Evolutionary conservation across 2,113 vertebrate species (phyloP).

Genomic region (Noturus placidus): DNA sequence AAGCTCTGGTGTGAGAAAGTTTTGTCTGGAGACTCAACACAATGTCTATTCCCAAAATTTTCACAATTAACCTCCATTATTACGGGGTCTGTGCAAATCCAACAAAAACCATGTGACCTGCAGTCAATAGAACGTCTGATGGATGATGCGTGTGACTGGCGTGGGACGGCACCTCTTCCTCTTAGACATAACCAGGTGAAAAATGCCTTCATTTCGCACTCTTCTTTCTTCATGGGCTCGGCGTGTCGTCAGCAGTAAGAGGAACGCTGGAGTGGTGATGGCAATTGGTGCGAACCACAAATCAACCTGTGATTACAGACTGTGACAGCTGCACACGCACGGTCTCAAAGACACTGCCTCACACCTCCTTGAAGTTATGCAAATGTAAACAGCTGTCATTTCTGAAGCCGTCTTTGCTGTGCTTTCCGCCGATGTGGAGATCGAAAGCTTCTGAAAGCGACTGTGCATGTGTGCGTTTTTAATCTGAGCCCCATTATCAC

Average conservation of each 20-base stretch:
- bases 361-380: constrained; percentile 67
- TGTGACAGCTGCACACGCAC: constrained; percentile 62
- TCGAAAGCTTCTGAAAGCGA: constrained; percentile 56
- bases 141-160: constrained; percentile 32
- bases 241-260: constrained; percentile 1
- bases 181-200: constrained; percentile 35
- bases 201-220: constrained; percentile 30
- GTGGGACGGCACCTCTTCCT: constrained; percentile 5
- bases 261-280: constrained; percentile 45
- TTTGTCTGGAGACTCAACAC: constrained; percentile 47
- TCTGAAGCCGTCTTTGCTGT: constrained; percentile 55
- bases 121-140: constrained; percentile 30
- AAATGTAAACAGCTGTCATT: constrained; percentile 70
- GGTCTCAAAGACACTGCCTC: constrained; percentile 55
- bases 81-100: constrained; percentile 28
- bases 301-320: constrained; percentile 63
- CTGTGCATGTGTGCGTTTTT: constrained; percentile 41
- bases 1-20: constrained; percentile 44
- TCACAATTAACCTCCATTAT: constrained; percentile 52
- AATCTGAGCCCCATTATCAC: constrained; percentile 58
- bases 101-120: constrained; percentile 39
- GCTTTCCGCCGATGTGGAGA: constrained; percentile 53
- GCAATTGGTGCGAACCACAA: constrained; percentile 55
- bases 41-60: constrained; percentile 43
- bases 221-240: background rate